These are phyloP conservation scores for Trialeurodes vaporariorum DNA, from an alignment of 1,140 invertebrate species.

Conservation along the genomic window DNA sequence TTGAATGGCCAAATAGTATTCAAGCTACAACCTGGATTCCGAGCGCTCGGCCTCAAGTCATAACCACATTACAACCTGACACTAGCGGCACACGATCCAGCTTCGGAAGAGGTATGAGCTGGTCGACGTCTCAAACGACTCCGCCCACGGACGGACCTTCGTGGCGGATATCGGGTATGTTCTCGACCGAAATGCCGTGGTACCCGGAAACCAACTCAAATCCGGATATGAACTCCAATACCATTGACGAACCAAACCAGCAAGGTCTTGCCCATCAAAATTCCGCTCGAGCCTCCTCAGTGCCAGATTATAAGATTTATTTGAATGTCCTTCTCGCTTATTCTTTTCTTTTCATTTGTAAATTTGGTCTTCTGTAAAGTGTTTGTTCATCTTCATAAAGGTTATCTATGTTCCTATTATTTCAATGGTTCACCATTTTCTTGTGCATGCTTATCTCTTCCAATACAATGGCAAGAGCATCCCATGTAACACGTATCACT, in stretches of 20 bases:
- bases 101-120: not conserved
- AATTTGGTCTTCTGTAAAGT: not conserved
- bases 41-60: not conserved
- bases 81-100: not conserved
- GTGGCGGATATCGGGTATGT: conserved; percentile 9
- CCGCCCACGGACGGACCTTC: conserved; percentile 10
- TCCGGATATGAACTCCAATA: conserved; percentile 36
- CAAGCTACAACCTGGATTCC: not conserved
- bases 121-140: conserved; percentile 1
- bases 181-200: conserved; percentile 10
- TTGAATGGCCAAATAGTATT: not conserved
- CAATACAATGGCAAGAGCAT: too few relatives aligned
- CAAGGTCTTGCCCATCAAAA: conserved; percentile 34
- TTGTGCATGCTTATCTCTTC: too few relatives aligned
- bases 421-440: too few relatives aligned
- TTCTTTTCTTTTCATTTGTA: not conserved
- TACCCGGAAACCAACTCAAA: conserved; percentile 24
- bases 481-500: too few relatives aligned
- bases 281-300: not conserved
- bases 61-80: not conserved
- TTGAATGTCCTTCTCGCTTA: not conserved
- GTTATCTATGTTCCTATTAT: too few relatives aligned
- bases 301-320: too few relatives aligned
- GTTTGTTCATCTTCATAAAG: too few relatives aligned
- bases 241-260: conserved; percentile 47